Evolutionary conservation across 2,888 invertebrate genomes (phyloP), one percentile per base, ranked within the genome.

Genomic region (Sarcophaga rosellei): DNA sequence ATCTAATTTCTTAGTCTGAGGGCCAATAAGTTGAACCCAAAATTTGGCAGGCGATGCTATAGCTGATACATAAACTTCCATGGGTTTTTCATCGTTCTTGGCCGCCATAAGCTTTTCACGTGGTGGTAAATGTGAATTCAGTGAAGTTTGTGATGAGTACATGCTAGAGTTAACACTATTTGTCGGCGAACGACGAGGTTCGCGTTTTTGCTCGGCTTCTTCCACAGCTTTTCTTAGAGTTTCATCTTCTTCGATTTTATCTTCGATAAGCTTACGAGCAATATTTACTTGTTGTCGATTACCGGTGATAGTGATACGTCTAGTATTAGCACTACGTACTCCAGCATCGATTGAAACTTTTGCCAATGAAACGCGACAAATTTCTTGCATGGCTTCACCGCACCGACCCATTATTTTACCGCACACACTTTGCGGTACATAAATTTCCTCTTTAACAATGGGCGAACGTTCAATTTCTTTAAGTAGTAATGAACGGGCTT

Each of bases 61-160:
- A 0, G 98, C 97, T 0, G 97, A 97, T 4, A 98, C 96, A 93
- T 96, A 98, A 20, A 98, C 97, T 91, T 98, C 96, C 91, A 97
- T 95, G 21, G 95, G 95, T 1, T 96, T 95, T 84, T 95, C 95
- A 73, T 91, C 91, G 20, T 90, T 89, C 20, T 89, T 89, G 20
- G 91, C 89, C 4, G 91, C 90, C 88, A 91, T 87, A 12, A 93
- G 73, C 81, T 93, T 93, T 73, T 93, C 93, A 15, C 92, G 89
- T 3, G 92, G 90, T 12, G 92, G 91, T 77, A 92, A 88, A 79
- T 91, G 91, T 0, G 93, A 92, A 44, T 90, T 91, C 0, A 93
- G 88, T 17, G 93, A 93, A 0, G 91, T 92, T 84, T 93, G 92
- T 0, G 93, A 93, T 0, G 93, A 93, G 82, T 93, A 93, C 82